A percentile compares a stretch with the other conserved stretches of the same genome.
Conservation (phyloP, 2,113 vertebrate genomes). For the Centropristis striata region DNA sequence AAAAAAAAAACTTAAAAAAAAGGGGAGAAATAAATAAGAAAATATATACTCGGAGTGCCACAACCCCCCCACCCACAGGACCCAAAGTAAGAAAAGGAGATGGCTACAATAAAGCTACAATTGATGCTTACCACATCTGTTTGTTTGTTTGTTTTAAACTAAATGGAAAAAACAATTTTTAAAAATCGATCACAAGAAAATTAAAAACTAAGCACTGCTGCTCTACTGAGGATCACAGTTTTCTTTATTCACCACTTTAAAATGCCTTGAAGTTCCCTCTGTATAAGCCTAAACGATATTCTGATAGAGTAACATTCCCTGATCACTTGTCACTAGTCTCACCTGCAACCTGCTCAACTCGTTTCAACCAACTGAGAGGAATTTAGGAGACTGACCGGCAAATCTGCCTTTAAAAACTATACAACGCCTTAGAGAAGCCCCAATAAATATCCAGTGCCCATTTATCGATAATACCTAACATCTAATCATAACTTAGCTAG, state of each 20-base stretch:
- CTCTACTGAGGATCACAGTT: neutral
- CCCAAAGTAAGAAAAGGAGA: too few species aligned
- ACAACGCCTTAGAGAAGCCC: neutral
- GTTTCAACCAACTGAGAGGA: slow-evolving; percentile 70
- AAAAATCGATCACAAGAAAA: too few species aligned
- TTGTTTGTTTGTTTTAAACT: too few species aligned
- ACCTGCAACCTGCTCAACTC: slow-evolving; percentile 78
- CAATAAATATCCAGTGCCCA: neutral
- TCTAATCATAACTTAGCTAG: slow-evolving; percentile 31
- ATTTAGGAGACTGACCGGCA: slow-evolving; percentile 47
- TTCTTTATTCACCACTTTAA: neutral
- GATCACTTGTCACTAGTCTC: slow-evolving; percentile 66
- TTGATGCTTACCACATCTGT: too few species aligned
- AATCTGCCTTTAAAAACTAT: slow-evolving; percentile 24
- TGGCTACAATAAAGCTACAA: too few species aligned
- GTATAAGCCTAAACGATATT: slow-evolving; percentile 20
- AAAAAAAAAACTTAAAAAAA: too few species aligned
- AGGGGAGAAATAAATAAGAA: neutral
- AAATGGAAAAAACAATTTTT: too few species aligned
- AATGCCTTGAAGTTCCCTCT: neutral
- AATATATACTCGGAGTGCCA: too few species aligned
- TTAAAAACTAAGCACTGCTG: neutral
- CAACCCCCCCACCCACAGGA: too few species aligned
- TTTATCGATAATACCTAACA: neutral
- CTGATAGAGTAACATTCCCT: slow-evolving; percentile 72